These are phyloP conservation scores for Netelia melanura DNA, from an alignment of 2,888 invertebrate species.

Conservation along the genomic window DNA sequence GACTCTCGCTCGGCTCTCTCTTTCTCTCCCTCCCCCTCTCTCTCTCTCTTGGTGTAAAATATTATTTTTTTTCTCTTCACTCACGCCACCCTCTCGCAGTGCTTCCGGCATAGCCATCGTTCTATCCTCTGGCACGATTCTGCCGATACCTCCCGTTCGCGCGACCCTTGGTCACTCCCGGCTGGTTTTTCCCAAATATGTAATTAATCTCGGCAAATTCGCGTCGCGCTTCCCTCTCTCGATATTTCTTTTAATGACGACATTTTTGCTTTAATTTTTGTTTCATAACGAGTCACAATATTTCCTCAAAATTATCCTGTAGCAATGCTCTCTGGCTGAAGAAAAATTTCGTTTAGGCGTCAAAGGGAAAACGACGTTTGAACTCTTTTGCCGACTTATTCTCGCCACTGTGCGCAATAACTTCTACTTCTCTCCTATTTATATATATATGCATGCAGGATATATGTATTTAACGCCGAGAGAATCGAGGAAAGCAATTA, in stretches of 20 bases:
- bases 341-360: not conserved
- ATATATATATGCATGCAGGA: slow-evolving; percentile 13
- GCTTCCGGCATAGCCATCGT: not conserved
- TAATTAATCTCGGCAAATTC: slow-evolving; percentile 26
- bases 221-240: not conserved
- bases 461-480: slow-evolving; percentile 3
- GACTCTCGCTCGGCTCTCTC: slow-evolving; percentile 49
- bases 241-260: not conserved
- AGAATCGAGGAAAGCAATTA: slow-evolving; percentile 82
- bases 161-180: not conserved
- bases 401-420: slow-evolving; percentile 56
- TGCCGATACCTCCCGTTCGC: slow-evolving; percentile 6
- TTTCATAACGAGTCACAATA: too few species aligned
- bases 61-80: slow-evolving; percentile 56
- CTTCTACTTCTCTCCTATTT: slow-evolving; percentile 14
- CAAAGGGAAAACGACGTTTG: slow-evolving; percentile 4
- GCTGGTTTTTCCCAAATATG: slow-evolving; percentile 8
- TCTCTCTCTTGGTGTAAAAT: slow-evolving; percentile 66
- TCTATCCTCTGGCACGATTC: not conserved
- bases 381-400: slow-evolving; percentile 38
- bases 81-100: not conserved
- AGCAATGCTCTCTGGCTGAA: not conserved
- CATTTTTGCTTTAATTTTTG: too few species aligned
- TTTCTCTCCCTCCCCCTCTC: slow-evolving; percentile 8
- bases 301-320: not conserved